These are phyloP conservation scores for Cryptotis parvus DNA, from an alignment of 2,113 vertebrate species.

Conservation along the genomic window DNA sequence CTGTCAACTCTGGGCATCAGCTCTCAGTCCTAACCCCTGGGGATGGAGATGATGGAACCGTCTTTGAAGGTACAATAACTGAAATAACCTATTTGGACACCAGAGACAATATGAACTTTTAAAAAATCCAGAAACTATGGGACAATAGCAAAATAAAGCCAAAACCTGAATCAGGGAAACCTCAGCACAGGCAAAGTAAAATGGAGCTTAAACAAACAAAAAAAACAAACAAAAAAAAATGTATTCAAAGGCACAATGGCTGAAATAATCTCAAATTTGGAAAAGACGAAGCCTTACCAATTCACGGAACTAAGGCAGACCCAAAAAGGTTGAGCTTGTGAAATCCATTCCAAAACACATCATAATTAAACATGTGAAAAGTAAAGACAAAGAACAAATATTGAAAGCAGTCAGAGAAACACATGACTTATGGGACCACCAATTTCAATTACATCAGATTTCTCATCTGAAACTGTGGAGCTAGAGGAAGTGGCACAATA, in stretches of 20 bases:
- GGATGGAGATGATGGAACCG: neutral
- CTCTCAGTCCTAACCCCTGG: neutral
- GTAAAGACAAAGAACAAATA: neutral
- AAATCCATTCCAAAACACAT: neutral
- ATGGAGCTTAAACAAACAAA: neutral
- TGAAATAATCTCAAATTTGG: neutral
- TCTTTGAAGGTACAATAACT: neutral
- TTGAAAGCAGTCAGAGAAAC: neutral
- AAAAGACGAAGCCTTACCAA: neutral
- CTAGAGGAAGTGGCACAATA: neutral
- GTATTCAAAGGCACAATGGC: neutral
- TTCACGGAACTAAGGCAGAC: neutral
- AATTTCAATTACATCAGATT: too few relatives aligned
- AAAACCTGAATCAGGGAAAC: rapidly evolving
- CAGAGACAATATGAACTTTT: neutral
- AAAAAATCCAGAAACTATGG: neutral
- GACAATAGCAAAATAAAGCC: neutral
- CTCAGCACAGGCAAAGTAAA: neutral
- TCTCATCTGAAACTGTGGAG: neutral
- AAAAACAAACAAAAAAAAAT: too few relatives aligned
- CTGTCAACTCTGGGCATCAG: neutral
- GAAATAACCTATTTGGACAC: neutral
- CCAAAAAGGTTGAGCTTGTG: neutral
- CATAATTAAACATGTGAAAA: neutral
- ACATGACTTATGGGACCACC: neutral